A percentile compares a stretch with the other conserved stretches of the same genome.
Evolutionary conservation across 2,797 vertebrate genomes (phyloP).

Genomic region (Sebastes ruberrimus): DNA sequence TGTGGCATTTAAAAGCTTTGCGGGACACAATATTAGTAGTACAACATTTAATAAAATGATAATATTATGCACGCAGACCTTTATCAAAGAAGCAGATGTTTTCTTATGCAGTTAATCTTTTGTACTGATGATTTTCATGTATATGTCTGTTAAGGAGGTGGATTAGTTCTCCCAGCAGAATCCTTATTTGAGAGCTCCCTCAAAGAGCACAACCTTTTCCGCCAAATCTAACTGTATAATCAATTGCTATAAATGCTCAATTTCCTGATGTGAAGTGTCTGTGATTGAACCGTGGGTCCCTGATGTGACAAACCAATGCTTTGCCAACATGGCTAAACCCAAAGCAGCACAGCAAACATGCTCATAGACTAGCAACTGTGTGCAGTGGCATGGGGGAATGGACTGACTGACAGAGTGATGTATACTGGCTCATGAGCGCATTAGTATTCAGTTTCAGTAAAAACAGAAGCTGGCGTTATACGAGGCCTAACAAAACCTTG

Average conservation of each 20-base stretch:
- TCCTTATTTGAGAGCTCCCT: not conserved
- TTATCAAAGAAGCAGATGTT: not conserved
- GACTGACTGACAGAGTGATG: not conserved
- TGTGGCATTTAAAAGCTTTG: no score
- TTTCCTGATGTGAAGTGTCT: not conserved
- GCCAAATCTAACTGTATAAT: not conserved
- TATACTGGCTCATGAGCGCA: not conserved
- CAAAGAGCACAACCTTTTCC: not conserved
- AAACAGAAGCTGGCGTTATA: not conserved
- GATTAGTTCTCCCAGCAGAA: not conserved
- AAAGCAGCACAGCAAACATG: not conserved
- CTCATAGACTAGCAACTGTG: not conserved
- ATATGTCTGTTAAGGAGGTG: not conserved
- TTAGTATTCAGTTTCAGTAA: constrained; percentile 24
- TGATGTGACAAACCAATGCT: not conserved
- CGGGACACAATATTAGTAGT: no score
- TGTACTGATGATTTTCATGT: not conserved
- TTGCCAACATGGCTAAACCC: not conserved
- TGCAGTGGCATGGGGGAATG: not conserved
- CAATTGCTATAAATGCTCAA: not conserved
- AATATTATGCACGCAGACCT: not conserved
- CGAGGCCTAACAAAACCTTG: constrained; percentile 21
- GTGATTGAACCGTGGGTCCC: not conserved
- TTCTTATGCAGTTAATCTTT: not conserved
- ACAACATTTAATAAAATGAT: not conserved